Percentiles rank a stretch among this genome's conserved stretches.
phyloP scores from a whole-genome alignment of 2,888 invertebrate species.

The Melitaea athalia region DNA sequence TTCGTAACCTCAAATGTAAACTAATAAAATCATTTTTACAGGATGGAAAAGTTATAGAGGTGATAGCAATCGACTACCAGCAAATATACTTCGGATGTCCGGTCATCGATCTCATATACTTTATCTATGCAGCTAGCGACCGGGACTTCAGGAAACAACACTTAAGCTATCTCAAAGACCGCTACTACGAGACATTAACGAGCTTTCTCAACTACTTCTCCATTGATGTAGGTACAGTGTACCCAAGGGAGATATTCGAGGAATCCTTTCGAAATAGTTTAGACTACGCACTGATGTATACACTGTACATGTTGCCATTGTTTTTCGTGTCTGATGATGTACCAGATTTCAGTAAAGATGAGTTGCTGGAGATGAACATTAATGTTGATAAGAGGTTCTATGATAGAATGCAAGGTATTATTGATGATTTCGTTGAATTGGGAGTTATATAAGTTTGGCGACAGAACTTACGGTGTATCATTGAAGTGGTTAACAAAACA shows the following conservation, averaged over 20 bases:
- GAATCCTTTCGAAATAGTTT: slow-evolving; percentile 46
- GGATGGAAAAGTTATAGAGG: slow-evolving; percentile 49
- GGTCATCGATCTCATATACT: slow-evolving; percentile 48
- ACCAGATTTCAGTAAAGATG: slow-evolving; percentile 46
- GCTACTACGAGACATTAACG: slow-evolving; percentile 49
- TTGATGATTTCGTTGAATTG: slow-evolving; percentile 51
- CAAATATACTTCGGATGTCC: slow-evolving; percentile 48
- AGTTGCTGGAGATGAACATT: slow-evolving; percentile 40
- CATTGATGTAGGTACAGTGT: slow-evolving; percentile 45
- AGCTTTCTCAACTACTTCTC: slow-evolving; percentile 49
- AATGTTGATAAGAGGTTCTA: slow-evolving; percentile 44
- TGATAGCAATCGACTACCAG: slow-evolving; percentile 53
- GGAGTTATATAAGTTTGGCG: slow-evolving; percentile 39
- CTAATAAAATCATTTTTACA: slow-evolving; percentile 40
- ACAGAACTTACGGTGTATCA: background rate
- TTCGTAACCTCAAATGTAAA: background rate
- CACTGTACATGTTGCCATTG: slow-evolving; percentile 47
- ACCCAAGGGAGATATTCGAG: slow-evolving; percentile 50
- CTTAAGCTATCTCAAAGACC: slow-evolving; percentile 47
- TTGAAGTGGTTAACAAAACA: too few relatives aligned
- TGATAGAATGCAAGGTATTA: slow-evolving; percentile 44
- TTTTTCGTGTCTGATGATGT: slow-evolving; percentile 45
- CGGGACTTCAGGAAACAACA: slow-evolving; percentile 48
- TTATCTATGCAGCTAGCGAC: slow-evolving; percentile 47
- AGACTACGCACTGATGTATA: slow-evolving; percentile 51